A percentile compares a stretch with the other conserved stretches of the same genome.
These are phyloP conservation scores for Corvus moneduloides DNA, from an alignment of 2,113 vertebrate species.

Conservation along the genomic window DNA sequence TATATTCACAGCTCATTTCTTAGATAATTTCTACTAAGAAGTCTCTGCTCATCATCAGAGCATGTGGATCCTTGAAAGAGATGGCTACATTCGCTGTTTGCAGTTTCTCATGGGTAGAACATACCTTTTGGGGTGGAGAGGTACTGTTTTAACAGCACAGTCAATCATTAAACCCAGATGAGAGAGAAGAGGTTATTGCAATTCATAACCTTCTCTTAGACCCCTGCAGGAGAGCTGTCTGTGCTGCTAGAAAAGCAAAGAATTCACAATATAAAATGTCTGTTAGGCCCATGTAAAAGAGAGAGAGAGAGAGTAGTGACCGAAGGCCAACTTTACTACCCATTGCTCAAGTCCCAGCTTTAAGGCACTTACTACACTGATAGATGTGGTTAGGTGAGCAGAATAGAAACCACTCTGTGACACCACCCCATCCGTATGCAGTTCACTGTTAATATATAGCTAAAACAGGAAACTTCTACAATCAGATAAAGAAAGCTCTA, in stretches of 20 bases:
- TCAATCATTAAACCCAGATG: not conserved
- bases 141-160: not conserved
- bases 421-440: not conserved
- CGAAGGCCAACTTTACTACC: not conserved
- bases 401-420: not conserved
- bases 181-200: not conserved
- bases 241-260: not conserved
- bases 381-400: slow-evolving; percentile 26
- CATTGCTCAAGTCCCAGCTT: not conserved
- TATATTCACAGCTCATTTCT: not conserved
- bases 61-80: not conserved
- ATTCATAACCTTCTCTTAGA: not conserved
- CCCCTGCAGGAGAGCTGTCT: not conserved
- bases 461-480: slow-evolving; percentile 33
- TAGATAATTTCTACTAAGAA: not conserved
- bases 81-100: not conserved
- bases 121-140: not conserved
- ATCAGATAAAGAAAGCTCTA: slow-evolving; percentile 55
- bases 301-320: not conserved
- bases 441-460: slow-evolving; percentile 2
- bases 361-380: not conserved
- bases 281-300: not conserved
- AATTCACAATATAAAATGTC: not conserved
- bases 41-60: not conserved
- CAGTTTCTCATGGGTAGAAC: not conserved